Evolutionary conservation across 2,113 vertebrate genomes (phyloP).

Genomic region (Dicaeum eximium): DNA sequence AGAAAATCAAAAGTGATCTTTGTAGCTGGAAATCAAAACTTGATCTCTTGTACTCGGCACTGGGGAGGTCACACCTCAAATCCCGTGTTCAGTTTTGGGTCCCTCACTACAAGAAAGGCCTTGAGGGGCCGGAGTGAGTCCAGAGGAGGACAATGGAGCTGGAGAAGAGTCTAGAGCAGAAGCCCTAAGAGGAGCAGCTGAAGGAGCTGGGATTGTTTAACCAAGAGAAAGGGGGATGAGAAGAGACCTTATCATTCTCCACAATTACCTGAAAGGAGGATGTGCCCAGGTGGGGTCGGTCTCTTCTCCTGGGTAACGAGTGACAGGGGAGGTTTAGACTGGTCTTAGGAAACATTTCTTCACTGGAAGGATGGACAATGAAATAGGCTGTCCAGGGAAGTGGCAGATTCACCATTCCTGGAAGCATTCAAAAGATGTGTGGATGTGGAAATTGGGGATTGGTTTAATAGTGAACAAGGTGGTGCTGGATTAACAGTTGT

Average conservation of each 20-base stretch:
- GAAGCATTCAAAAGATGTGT: neutral
- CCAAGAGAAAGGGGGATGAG: neutral
- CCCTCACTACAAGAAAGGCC: neutral
- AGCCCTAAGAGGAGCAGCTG: neutral
- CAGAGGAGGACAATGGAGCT: neutral
- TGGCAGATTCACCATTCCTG: neutral
- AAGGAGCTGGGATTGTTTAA: neutral
- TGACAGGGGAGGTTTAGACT: neutral
- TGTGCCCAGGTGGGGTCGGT: accelerated
- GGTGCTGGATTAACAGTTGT: neutral
- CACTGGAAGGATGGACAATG: neutral
- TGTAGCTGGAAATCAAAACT: neutral
- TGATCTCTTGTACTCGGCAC: neutral
- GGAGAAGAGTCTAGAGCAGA: neutral
- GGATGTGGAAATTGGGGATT: neutral
- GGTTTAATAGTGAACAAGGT: neutral
- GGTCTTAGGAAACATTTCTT: neutral
- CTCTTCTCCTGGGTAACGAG: neutral
- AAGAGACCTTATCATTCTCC: neutral
- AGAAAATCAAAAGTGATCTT: neutral
- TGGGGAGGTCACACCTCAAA: neutral
- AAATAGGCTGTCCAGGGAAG: neutral
- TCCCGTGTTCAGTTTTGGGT: neutral
- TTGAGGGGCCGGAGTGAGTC: accelerated
- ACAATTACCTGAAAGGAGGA: neutral